Evolutionary conservation across 1,140 invertebrate species (phyloP).

Genomic region (Zaprionus taronus): DNA sequence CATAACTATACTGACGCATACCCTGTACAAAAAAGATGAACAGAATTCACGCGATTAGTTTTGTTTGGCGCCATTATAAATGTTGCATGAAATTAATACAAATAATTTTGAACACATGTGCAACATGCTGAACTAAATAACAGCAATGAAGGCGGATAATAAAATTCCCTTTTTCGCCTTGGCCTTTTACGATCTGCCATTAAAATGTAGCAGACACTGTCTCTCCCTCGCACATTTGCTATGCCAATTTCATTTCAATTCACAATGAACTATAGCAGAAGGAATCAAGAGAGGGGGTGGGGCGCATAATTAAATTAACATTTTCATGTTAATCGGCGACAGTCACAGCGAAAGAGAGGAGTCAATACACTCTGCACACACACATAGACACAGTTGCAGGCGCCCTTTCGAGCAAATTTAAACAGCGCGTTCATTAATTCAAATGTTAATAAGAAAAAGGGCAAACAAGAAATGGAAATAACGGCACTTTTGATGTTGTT

Average conservation of each 20-base stretch:
- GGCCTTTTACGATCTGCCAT: constrained; percentile 27
- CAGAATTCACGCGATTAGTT: constrained; percentile 4
- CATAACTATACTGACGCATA: constrained; percentile 85
- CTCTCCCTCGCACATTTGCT: not conserved
- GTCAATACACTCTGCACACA: constrained; percentile 20
- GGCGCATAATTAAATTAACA: constrained; percentile 75
- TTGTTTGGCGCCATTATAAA: constrained; percentile 28
- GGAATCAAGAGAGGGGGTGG: not conserved
- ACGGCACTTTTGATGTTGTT: constrained; percentile 54
- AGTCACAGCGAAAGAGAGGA: constrained; percentile 9
- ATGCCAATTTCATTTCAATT: constrained; percentile 3
- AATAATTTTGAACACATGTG: constrained; percentile 25
- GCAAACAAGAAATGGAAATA: constrained; percentile 3
- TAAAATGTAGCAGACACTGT: constrained; percentile 2
- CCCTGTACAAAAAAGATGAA: constrained; percentile 84
- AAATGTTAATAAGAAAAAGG: constrained; percentile 16
- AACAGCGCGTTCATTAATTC: constrained; percentile 59
- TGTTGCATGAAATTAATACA: constrained; percentile 35
- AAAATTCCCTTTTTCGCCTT: constrained; percentile 32
- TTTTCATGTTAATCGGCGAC: constrained; percentile 48
- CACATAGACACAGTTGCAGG: constrained; percentile 1
- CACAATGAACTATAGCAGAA: not conserved
- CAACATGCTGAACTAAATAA: constrained; percentile 5
- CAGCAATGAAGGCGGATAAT: constrained; percentile 22
- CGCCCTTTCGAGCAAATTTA: constrained; percentile 12